Evolutionary conservation across 2,113 vertebrate species (phyloP), one percentile per base, ranked within the genome.

Genomic region (Nansenia antarctica): DNA sequence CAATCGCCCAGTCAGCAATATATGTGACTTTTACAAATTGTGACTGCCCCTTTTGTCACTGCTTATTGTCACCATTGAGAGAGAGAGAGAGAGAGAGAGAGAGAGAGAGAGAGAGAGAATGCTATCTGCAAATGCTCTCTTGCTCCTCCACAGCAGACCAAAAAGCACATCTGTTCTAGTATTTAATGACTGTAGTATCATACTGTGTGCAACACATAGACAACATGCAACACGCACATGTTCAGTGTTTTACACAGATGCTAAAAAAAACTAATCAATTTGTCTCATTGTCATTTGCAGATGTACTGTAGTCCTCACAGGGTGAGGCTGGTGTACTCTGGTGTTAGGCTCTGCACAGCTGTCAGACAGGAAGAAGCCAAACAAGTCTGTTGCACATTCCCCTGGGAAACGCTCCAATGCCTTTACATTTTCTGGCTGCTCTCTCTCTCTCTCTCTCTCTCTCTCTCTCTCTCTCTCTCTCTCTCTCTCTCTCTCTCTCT

Each of bases 11-110:
- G 35, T 65, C 78, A 73, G 69, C 67, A 45, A 62, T 73, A 85
- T 62, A 20, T 78, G 81, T 80, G 74, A 72, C 64, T 26, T 55
- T 83, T 80, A 78, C 76, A 71, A 84, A 84, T 73, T 65, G 67
- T 62, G 15, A 55, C 34, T 37, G 32, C 63, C 66, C 72, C 73
- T 71, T 71, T 14, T 68, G 71, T 77, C 58, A 57, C 70, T 22
- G 74, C 64, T 70, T 77, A 68, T 67, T 78, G 79, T 80, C 81
- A 67, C 26, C 5, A 6, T 76, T 84, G 67, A 78, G 72, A 80
- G 74, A 74, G n/a, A 67, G 37, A 65, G 74, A 63, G 9, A 57
- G 59, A 67, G 73, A 3, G 65, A 26, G 24, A 14, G n/a, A 47
- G 55, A 55, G 70, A 66, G 64, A 22, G 12, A 52, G 49, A 32